Evolutionary conservation across 2,888 invertebrate species (phyloP).

Genomic region (Helicoverpa assulta): DNA sequence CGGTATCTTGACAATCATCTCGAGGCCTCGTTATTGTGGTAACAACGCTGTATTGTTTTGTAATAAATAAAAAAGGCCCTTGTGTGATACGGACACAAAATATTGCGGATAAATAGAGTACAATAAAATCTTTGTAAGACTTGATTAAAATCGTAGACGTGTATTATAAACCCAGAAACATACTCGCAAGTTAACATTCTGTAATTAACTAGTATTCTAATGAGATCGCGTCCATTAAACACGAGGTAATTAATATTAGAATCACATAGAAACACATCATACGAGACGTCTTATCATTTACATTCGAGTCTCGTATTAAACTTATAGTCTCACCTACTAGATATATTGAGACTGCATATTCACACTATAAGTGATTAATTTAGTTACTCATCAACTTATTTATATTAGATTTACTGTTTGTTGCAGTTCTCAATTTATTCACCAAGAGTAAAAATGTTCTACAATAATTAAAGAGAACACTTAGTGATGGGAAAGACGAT

Average conservation of each 20-base stretch:
- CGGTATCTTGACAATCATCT: slow-evolving; percentile 82
- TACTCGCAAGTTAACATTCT: not conserved
- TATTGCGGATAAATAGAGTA: not conserved
- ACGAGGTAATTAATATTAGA: slow-evolving; percentile 20
- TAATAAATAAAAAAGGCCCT: slow-evolving; percentile 60
- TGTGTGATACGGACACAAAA: slow-evolving; percentile 13
- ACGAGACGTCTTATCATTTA: slow-evolving; percentile 3
- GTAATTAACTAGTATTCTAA: slow-evolving; percentile 21
- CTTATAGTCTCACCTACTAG: not conserved
- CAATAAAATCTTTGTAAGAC: no score
- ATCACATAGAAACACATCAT: slow-evolving; percentile 31
- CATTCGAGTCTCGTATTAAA: slow-evolving; percentile 27
- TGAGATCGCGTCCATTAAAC: slow-evolving; percentile 20
- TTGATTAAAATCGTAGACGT: not conserved
- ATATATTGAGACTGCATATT: not conserved
- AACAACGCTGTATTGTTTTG: slow-evolving; percentile 63
- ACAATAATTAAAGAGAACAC: not conserved
- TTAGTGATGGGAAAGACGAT: not conserved
- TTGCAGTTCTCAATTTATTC: not conserved
- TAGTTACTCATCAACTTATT: not conserved
- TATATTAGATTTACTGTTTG: not conserved
- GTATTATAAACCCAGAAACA: slow-evolving; percentile 2
- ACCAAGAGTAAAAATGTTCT: not conserved
- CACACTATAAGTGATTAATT: not conserved
- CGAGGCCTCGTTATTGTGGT: slow-evolving; percentile 63